These are phyloP conservation scores for Sepioteuthis lessoniana DNA, from an alignment of 2,888 invertebrate genomes.

Conservation along the genomic window DNA sequence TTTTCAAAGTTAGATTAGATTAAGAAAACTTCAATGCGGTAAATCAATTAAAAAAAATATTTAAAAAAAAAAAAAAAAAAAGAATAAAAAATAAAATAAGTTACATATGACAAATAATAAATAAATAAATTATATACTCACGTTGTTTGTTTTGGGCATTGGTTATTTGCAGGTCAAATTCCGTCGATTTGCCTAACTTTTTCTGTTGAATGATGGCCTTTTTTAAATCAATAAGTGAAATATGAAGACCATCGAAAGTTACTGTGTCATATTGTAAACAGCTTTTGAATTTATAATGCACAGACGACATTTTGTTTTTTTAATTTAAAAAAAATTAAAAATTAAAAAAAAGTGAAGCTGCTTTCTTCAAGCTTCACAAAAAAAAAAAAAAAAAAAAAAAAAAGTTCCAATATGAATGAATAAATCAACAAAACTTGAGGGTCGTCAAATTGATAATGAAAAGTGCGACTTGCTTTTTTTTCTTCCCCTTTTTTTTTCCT, in stretches of 20 bases:
- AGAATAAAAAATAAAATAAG: not conserved
- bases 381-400: no score
- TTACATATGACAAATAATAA: no score
- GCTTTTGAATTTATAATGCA: conserved; percentile 99
- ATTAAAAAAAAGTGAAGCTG: no score
- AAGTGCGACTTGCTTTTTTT: no score
- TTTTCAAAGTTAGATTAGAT: no score
- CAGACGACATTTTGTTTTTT: conserved; percentile 81
- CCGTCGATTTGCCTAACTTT: conserved; percentile 91
- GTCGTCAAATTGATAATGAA: no score
- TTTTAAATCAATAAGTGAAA: conserved; percentile 95
- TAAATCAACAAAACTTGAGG: no score
- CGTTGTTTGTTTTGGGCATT: conserved; percentile 98
- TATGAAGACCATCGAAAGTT: conserved; percentile 96
- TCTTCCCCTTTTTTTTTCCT: no score
- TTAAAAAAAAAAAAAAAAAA: not conserved
- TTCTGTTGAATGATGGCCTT: conserved; percentile 95
- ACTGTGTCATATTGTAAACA: conserved; percentile 96
- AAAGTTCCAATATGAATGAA: no score
- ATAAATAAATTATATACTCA: conserved; percentile 75
- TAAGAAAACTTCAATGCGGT: no score
- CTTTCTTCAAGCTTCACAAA: no score
- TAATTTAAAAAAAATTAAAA: no score
- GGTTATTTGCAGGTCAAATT: conserved; percentile 96
- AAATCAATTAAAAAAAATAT: not conserved